Base-by-base conservation (phyloP, 2,888 invertebrate species). In the Scaptomyza cyrtandrae region DNA sequence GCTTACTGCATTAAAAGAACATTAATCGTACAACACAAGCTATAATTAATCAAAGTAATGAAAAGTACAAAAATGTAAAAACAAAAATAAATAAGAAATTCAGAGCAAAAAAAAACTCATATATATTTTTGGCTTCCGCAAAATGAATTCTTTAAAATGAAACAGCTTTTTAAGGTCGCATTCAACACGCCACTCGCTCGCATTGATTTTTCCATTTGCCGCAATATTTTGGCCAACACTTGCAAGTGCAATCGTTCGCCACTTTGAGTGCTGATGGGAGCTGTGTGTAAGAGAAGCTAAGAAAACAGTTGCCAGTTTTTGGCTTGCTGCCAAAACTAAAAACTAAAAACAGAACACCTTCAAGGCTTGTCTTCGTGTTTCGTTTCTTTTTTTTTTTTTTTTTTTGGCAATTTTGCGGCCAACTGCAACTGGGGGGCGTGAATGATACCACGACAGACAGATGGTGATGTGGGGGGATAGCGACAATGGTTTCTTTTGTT, bases 201-300 rank as follows among this genome's bases (percentile, higher is more conserved):
- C 70, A 80, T 80, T 80, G 80, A 80, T 83, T 80, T 76, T 80
- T 76, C 52, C 64, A 63, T 81, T 75, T 75, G 19, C 52, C 50
- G 37, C 46, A 39, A 52, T 55, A 45, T 75, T 71, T 69, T 44
- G 48, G 50, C 50, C 39, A 41, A 14, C 16, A 41, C 39, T 55
- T 60, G 49, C 46, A 67, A 81, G 71, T 69, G 71, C 71, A 49
- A 11, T 3, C 16, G 48, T 11, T 14, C 29, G 14, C 31, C 48
- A 9, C 13, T 16, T 10, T 13, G 27, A 14, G 14, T 24, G 27
- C 9, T 31, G 33, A 1, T 5, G 11, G 10, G 27, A 19, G 19
- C 19, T 2, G 19, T 19, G 7, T 7, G 45, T 24, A 35, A 29
- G 11, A 41, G 5, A 7, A 6, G 46, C 1, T 2, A 52, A 37